Percentiles rank a stretch among this genome's conserved stretches.
Evolutionary conservation across 2,113 vertebrate species (phyloP).

Genomic region (Lethenteron reissneri): DNA sequence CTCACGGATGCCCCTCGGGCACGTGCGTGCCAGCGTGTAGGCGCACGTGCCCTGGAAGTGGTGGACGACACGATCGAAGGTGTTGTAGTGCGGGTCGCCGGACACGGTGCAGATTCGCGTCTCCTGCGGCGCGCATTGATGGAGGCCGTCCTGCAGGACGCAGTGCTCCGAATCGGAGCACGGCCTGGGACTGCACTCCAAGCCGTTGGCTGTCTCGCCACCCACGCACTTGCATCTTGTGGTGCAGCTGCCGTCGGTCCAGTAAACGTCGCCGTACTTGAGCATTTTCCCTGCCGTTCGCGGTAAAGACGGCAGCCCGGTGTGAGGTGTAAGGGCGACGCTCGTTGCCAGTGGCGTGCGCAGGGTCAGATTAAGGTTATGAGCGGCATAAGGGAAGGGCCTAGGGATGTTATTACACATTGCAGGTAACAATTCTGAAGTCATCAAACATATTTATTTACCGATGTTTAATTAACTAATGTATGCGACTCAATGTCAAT

Average conservation of each 20-base stretch:
- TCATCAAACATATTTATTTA: no score
- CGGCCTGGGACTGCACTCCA: constrained; percentile 15
- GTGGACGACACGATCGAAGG: constrained; percentile 18
- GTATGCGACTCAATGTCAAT: no score
- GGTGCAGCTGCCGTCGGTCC: constrained; percentile 18
- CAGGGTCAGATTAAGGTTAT: no score
- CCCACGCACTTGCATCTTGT: constrained; percentile 17
- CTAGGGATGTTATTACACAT: no score
- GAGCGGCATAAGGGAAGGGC: no score
- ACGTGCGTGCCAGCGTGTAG: constrained; percentile 17
- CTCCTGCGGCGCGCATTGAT: constrained; percentile 16
- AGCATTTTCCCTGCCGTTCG: constrained; percentile 14
- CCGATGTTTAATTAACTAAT: no score
- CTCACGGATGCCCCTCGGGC: background rate
- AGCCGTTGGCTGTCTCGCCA: background rate
- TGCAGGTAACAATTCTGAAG: no score
- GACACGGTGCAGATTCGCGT: constrained; percentile 17
- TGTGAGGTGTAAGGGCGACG: no score
- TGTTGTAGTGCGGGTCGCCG: constrained; percentile 17
- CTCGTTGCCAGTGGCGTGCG: no score
- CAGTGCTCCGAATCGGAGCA: constrained; percentile 14
- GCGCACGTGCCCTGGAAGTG: constrained; percentile 20
- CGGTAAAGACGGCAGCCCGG: no score
- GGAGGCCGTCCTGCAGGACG: constrained; percentile 11
- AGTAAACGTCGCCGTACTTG: constrained; percentile 16